A percentile compares a stretch with the other conserved stretches of the same genome.
Evolutionary conservation across 2,797 vertebrate species (phyloP).

Genomic region (Acanthornis magna): DNA sequence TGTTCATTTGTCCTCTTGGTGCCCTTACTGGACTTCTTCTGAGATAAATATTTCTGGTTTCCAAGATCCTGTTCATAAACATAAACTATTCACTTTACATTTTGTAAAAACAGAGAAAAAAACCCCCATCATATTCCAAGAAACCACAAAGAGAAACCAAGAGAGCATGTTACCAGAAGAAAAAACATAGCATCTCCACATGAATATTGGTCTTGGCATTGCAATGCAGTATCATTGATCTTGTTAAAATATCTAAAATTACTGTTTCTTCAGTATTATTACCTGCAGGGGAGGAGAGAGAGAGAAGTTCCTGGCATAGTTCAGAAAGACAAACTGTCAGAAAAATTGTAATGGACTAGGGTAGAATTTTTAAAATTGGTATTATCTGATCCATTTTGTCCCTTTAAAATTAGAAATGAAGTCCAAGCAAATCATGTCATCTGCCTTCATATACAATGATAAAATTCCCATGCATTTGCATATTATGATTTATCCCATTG

Average conservation of each 20-base stretch:
- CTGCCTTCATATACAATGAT: neutral
- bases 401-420: neutral
- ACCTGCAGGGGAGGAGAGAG: conserved; percentile 7
- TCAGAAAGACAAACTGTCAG: neutral
- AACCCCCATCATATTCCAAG: too few species aligned
- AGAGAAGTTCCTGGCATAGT: neutral
- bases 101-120: conserved; percentile 18
- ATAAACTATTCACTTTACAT: conserved; percentile 34
- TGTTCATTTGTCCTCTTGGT: neutral
- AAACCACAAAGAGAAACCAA: conserved; percentile 30
- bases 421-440: neutral
- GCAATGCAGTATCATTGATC: neutral
- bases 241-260: conserved; percentile 42
- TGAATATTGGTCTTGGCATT: conserved; percentile 54
- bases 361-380: neutral
- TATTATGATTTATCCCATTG: neutral
- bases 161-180: conserved; percentile 3
- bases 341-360: neutral
- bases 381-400: neutral
- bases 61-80: conserved; percentile 25
- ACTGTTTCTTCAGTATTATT: neutral
- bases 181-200: conserved; percentile 36
- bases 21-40: neutral
- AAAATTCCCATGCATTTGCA: neutral
- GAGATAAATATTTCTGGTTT: conserved; percentile 35